Conservation (phyloP, 2,888 invertebrate genomes). For the Nomada hirtipes region DNA sequence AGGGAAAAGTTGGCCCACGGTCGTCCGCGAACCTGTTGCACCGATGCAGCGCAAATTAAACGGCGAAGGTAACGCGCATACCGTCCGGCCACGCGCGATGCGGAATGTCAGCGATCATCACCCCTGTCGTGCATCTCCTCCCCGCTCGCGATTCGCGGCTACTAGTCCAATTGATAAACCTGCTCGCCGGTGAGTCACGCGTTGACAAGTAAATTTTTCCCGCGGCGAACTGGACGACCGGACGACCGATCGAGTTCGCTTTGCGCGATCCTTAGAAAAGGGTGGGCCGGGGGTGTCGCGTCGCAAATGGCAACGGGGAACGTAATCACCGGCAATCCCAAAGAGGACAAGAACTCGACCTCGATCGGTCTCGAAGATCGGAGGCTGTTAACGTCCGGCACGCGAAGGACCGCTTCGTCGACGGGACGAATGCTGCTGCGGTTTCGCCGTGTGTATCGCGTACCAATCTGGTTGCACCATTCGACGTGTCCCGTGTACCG, state of each 20-base stretch:
- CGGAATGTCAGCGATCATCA: slow-evolving; percentile 57
- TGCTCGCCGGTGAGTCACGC: slow-evolving; percentile 25
- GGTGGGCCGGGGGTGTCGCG: no score
- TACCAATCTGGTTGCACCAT: background rate
- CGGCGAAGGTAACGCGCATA: slow-evolving; percentile 16
- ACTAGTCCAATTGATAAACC: slow-evolving; percentile 41
- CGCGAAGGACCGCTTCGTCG: no score
- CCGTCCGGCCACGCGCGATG: background rate
- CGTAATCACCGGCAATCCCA: background rate
- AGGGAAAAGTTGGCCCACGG: background rate
- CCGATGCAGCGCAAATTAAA: slow-evolving; percentile 49
- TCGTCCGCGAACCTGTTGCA: slow-evolving; percentile 60
- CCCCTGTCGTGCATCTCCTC: slow-evolving; percentile 50
- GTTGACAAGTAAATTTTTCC: slow-evolving; percentile 12
- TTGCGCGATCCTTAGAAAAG: no score
- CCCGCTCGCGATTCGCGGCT: slow-evolving; percentile 8
- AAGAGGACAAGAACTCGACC: background rate
- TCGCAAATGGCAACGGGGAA: background rate
- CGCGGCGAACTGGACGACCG: background rate
- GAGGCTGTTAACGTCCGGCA: background rate
- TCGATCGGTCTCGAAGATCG: background rate
- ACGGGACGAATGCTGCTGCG: no score
- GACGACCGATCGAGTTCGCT: background rate
- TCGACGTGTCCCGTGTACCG: slow-evolving; percentile 1
- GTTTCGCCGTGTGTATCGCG: no score